A percentile compares a stretch with the other conserved stretches of the same genome.
Evolutionary conservation across 2,888 invertebrate genomes (phyloP).

Genomic region (Conchocele bisecta): DNA sequence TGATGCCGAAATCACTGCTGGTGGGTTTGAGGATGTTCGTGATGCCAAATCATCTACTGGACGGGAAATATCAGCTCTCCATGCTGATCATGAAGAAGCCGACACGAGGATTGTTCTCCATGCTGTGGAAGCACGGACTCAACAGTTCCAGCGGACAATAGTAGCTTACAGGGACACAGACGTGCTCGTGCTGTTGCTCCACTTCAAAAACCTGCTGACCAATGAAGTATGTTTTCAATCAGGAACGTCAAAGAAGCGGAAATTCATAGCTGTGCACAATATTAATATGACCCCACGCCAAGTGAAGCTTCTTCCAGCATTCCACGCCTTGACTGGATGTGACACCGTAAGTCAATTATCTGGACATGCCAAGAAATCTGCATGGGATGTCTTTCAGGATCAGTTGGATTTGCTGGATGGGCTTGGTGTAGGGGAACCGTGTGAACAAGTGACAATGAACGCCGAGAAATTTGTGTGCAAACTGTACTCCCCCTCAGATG

Average conservation of each 20-base stretch:
- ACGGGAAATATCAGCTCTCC: background rate
- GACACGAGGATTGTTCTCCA: conserved; percentile 7
- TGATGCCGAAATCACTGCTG: background rate
- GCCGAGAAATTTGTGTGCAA: background rate
- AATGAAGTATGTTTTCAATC: background rate
- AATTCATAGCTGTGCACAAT: background rate
- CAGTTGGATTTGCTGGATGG: background rate
- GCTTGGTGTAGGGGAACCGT: background rate
- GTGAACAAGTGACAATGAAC: background rate
- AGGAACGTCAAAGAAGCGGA: background rate
- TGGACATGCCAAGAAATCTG: background rate
- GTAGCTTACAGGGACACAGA: background rate
- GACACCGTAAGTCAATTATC: background rate
- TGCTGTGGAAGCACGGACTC: background rate
- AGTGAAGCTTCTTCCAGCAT: background rate
- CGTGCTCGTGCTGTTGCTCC: background rate
- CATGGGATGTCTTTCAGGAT: background rate
- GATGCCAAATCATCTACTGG: background rate
- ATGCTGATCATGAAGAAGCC: conserved; percentile 1
- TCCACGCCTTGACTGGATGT: conserved; percentile 11
- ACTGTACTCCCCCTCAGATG: too few species aligned
- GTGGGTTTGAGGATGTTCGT: background rate
- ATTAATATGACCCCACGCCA: too few species aligned
- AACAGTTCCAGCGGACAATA: too few species aligned
- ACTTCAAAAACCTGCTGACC: background rate